Base-by-base conservation (phyloP, 2,113 vertebrate species). In the Hucho hucho region DNA sequence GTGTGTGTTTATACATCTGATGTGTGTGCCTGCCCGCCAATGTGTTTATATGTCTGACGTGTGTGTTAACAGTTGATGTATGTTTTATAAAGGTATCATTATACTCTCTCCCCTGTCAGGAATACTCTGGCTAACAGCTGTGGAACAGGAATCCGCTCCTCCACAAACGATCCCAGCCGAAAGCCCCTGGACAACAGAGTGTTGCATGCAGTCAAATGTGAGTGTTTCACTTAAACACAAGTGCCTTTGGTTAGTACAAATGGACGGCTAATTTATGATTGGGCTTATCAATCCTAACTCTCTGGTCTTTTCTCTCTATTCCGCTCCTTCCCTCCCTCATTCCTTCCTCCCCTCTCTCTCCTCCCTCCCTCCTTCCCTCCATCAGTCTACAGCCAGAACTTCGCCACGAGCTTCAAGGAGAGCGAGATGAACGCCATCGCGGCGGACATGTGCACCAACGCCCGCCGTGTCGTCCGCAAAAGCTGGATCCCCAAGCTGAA, bases 361-460 rank as follows among this genome's bases (percentile, higher is more conserved):
- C 58, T 76, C 16, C 32, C 20, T 61, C 3, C 22, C 46, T 22
- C 59, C 16, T 46, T 64, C 25, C 6, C 69, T 26, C 13, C 24
- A 0, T 7, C 91, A 98, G 96, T 96, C 93, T 98, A 98, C 94
- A 97, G 96, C 93, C 97, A 98, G 95, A 98, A 97, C 88, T 98
- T 98, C 22, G 96, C 96, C 67, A 97, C 96, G 26, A 98, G 96
- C 92, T 98, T 98, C 93, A 97, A 97, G 89, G 97, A 98, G 91
- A 98, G 97, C 1, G 97, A 98, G 91, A 98, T 98, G 97, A 98
- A 98, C 0, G 96, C 96, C 85, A 98, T 98, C 1, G 96, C 96
- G 0, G 97, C 97, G 0, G 97, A 98, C 91, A 98, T 98, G 97
- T 98, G 97, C 91, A 98, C 97, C 84, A 98, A 98, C 0, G 97